A percentile compares a stretch with the other conserved stretches of the same genome.
Evolutionary conservation across 2,797 vertebrate species (phyloP).

Genomic region (Calcarius lapponicus): DNA sequence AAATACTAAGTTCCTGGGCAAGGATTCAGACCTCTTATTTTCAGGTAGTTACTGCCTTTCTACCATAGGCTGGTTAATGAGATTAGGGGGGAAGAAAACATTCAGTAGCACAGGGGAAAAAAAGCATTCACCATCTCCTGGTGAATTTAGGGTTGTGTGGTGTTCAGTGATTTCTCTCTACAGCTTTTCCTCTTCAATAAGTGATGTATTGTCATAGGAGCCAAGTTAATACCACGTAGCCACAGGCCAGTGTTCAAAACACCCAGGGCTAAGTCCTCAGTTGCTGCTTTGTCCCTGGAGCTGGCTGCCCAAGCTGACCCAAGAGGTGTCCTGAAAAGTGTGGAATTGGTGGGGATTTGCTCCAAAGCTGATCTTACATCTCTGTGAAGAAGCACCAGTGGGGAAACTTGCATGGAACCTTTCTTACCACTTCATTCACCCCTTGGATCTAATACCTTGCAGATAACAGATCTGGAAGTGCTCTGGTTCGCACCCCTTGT

Average conservation of each 20-base stretch:
- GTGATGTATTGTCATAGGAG: neutral
- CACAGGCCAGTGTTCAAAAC: neutral
- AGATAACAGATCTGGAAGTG: neutral
- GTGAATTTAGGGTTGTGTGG: neutral
- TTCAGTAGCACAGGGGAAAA: neutral
- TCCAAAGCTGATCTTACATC: neutral
- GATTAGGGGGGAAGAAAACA: fast-evolving
- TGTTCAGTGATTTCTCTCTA: neutral
- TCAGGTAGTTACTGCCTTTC: neutral
- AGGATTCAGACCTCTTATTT: neutral
- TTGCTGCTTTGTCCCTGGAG: neutral
- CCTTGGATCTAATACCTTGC: neutral
- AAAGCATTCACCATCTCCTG: neutral
- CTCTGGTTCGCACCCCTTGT: neutral
- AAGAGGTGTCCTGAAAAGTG: neutral
- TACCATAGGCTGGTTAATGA: neutral
- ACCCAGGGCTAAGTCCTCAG: neutral
- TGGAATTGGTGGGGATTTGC: neutral
- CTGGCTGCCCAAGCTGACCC: neutral
- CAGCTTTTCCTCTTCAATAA: neutral
- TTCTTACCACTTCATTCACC: neutral
- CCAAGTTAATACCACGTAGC: neutral
- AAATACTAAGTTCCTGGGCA: neutral
- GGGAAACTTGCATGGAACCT: neutral
- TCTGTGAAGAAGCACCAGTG: neutral